Base-by-base conservation (phyloP, 1,140 invertebrate genomes). In the Globodera rostochiensis region DNA sequence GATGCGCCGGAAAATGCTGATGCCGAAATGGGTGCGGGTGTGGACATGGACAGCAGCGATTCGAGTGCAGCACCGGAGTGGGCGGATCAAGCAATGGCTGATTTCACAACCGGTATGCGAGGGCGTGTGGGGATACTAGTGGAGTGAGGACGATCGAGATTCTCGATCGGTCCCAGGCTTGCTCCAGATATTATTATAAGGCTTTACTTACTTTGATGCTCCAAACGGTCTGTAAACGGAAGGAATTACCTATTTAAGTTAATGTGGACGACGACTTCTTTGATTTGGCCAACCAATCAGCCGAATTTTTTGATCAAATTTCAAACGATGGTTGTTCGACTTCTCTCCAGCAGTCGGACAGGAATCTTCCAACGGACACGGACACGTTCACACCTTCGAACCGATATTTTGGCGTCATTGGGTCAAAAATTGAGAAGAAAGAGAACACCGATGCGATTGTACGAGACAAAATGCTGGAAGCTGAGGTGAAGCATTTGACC, bases 221-320 rank as follows among this genome's bases (percentile, higher is more conserved):
- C 60, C 60, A 21, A 67, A 77, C 15, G n/a, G 19, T 77, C 13
- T 77, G 13, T 36, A 15, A 80, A 25, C n/a, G 15, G 77, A 53
- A 25, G 74, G n/a, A 21, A 19, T 47, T 57, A 4, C 19, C 11
- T 49, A 53, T 67, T 84, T 81, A 66, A 84, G 83, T 45, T 6
- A 82, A 77, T 49, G 25, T 86, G n/a, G 79, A 84, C 45, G 84
- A 86, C 19, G 83, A 86, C 69, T 84, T 84, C 36, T 74, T 80
- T 25, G 36, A 36, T 53, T 45, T 84, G 49, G 84, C 76, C 49
- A 19, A 19, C 15, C 70, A 86, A 60, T 86, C 83, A 74, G 85
- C 83, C 8, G 73, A 69, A 64, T 73, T 84, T n/a, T 84, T 82
- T 70, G 11, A 46, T 25, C 11, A 64, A 86, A 83, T 64, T 64